Conservation (phyloP, 2,113 vertebrate species). For the Polyodon spathula region DNA sequence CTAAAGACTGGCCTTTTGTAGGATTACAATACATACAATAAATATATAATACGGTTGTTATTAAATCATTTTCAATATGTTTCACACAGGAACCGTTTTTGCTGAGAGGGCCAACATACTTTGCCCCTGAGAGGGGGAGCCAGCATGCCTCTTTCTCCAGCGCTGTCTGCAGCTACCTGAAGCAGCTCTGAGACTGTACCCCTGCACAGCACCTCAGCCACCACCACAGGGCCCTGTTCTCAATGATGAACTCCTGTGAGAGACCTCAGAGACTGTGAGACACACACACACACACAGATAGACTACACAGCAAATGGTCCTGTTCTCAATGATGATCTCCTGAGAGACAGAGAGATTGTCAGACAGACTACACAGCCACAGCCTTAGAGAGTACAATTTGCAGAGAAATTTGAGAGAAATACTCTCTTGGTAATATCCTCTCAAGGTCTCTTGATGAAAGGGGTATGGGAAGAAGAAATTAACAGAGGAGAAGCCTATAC, state of each 20-base stretch:
- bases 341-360: not conserved
- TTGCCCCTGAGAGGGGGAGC: not conserved
- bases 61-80: too few relatives aligned
- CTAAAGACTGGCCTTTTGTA: too few relatives aligned
- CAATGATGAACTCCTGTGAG: not conserved
- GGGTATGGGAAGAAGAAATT: too few relatives aligned
- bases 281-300: not conserved
- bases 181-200: not conserved
- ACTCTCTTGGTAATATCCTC: too few relatives aligned
- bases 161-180: not conserved
- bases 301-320: not conserved
- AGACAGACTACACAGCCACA: not conserved
- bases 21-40: too few relatives aligned
- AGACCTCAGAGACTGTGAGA: not conserved
- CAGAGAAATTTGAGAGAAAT: too few relatives aligned
- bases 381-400: not conserved
- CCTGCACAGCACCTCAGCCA: not conserved
- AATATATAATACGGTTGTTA: too few relatives aligned
- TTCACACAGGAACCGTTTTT: too few relatives aligned
- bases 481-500: too few relatives aligned
- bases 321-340: not conserved
- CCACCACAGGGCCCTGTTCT: not conserved
- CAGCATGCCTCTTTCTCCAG: not conserved
- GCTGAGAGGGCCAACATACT: not conserved
- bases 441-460: too few relatives aligned